phyloP scores from a whole-genome alignment of 2,888 invertebrate species.

The Philopedon plagiatum region DNA sequence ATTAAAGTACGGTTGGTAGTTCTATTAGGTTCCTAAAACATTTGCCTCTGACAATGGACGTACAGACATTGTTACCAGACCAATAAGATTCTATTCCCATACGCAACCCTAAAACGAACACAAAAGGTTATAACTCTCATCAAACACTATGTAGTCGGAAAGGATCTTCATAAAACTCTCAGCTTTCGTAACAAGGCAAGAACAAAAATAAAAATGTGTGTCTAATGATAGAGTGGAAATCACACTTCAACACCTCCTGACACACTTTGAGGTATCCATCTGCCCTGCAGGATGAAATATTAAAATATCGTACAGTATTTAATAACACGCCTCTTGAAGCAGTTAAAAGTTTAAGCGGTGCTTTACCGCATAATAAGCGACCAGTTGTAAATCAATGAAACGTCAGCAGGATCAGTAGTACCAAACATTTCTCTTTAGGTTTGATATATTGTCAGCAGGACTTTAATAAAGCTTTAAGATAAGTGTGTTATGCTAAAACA shows the following conservation, averaged over 20 bases:
- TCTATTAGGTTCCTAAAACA: too few species aligned
- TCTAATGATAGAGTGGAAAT: constrained; percentile 59
- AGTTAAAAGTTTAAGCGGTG: constrained; percentile 65
- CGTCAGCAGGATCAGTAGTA: constrained; percentile 57
- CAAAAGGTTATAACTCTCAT: background rate
- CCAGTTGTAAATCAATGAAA: constrained; percentile 66
- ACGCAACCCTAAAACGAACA: too few species aligned
- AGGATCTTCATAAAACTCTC: background rate
- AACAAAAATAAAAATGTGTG: constrained; percentile 43
- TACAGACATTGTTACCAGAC: too few species aligned
- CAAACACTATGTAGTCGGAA: background rate
- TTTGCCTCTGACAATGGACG: too few species aligned
- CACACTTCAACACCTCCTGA: constrained; percentile 61
- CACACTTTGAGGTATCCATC: constrained; percentile 64
- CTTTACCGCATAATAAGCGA: constrained; percentile 65
- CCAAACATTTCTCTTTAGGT: constrained; percentile 52
- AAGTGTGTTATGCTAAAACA: too few species aligned
- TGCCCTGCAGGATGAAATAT: constrained; percentile 63
- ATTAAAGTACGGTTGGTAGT: too few species aligned
- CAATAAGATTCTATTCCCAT: too few species aligned
- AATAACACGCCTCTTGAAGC: constrained; percentile 65
- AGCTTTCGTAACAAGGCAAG: constrained; percentile 15
- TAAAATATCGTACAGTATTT: constrained; percentile 67
- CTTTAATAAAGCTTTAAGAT: too few species aligned
- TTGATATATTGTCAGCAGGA: too few species aligned